phyloP scores from a whole-genome alignment of 2,113 vertebrate species.

The Alectura lathami region DNA sequence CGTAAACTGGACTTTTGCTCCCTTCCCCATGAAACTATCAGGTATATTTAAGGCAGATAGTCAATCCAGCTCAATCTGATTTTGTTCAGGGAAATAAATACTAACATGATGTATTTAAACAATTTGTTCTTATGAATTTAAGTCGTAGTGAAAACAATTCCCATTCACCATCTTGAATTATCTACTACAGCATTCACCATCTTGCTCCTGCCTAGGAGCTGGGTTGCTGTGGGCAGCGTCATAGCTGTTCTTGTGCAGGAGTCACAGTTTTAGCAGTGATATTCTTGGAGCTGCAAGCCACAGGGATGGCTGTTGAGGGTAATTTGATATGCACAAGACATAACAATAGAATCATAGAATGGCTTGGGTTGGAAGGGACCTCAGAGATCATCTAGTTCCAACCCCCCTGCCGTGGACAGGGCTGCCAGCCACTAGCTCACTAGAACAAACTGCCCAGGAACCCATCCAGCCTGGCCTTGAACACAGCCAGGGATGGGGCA shows the following conservation, averaged over 20 bases:
- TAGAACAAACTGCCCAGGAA: too few species aligned
- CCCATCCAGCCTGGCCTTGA: too few species aligned
- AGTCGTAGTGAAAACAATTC: background rate
- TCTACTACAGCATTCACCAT: background rate
- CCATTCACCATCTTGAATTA: background rate
- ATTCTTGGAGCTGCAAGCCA: background rate
- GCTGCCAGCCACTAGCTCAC: too few species aligned
- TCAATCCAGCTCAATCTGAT: background rate
- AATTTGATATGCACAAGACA: background rate
- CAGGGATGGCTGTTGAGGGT: background rate
- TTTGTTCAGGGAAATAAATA: background rate
- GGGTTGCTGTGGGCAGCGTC: background rate
- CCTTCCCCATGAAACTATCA: background rate
- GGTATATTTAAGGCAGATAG: background rate
- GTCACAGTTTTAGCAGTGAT: background rate
- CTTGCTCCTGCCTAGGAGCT: background rate
- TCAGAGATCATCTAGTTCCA: too few species aligned
- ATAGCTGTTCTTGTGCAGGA: background rate
- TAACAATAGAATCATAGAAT: too few species aligned
- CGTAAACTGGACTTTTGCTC: background rate
- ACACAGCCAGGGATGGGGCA: too few species aligned
- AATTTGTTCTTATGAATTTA: background rate
- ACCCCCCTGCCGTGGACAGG: too few species aligned
- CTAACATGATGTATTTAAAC: background rate
- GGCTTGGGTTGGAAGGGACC: too few species aligned